Percentiles rank a stretch among this genome's conserved stretches.
phyloP scores from a whole-genome alignment of 2,797 vertebrate species.

The Phrynocephalus vlangalii region DNA sequence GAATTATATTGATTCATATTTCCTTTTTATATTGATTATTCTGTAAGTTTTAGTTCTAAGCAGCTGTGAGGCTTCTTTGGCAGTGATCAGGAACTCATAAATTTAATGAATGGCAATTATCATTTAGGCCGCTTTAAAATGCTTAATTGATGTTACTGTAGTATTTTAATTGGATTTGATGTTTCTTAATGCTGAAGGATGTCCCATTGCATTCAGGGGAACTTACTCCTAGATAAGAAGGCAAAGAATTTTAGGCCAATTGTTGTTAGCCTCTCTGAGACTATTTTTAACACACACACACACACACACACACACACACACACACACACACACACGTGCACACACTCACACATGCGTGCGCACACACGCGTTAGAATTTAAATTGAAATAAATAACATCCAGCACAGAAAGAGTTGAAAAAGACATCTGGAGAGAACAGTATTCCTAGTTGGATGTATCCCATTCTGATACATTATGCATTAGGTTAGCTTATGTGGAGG shows the following conservation, averaged over 20 bases:
- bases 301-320: too few species aligned
- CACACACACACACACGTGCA: too few species aligned
- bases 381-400: neutral
- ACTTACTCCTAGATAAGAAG: neutral
- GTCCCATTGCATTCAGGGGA: neutral
- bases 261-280: neutral
- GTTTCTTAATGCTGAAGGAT: neutral
- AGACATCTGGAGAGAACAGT: neutral
- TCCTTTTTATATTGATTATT: neutral
- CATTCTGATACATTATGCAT: neutral
- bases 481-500: neutral
- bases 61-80: neutral
- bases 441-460: conserved; percentile 3
- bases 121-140: neutral
- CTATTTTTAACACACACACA: neutral
- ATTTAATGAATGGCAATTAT: neutral
- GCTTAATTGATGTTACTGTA: neutral
- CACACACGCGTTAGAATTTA: neutral
- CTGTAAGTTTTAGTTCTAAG: neutral
- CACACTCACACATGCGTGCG: too few species aligned
- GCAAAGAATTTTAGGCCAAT: neutral
- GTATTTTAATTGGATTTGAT: neutral
- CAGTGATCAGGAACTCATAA: neutral
- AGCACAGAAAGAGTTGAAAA: neutral
- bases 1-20: neutral